Evolutionary conservation across 2,888 invertebrate genomes (phyloP).

Genomic region (Alcis repandata): DNA sequence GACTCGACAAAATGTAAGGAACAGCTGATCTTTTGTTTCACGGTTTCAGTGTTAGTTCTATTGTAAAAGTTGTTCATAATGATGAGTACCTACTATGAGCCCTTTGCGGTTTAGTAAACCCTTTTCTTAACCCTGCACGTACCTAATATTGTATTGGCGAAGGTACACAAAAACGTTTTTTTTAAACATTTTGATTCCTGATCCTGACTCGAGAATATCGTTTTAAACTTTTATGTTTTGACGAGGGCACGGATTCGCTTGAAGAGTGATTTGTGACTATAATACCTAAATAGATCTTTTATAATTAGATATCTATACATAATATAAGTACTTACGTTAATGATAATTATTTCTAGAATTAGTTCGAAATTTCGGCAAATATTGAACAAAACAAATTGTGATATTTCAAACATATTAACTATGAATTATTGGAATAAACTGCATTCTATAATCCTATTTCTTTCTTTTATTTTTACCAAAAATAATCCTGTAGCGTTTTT

Average conservation of each 20-base stretch:
- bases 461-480: not conserved
- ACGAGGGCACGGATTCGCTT: not conserved
- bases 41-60: no score
- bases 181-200: no score
- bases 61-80: no score
- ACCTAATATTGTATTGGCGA: no score
- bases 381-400: constrained; percentile 72
- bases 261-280: constrained; percentile 12
- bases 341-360: constrained; percentile 37
- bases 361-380: constrained; percentile 58
- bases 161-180: no score
- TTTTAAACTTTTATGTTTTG: not conserved
- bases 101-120: no score
- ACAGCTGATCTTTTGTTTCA: no score
- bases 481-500: no score
- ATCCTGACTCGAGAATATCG: not conserved
- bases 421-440: constrained; percentile 69
- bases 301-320: constrained; percentile 12
- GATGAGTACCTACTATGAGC: no score
- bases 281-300: not conserved
- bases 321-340: constrained; percentile 17
- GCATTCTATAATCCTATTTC: constrained; percentile 48
- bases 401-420: constrained; percentile 75
- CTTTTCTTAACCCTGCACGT: no score
- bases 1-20: no score